Evolutionary conservation across 2,797 vertebrate genomes (phyloP), one percentile per base, ranked within the genome.

Genomic region (Rachycentron canadum): DNA sequence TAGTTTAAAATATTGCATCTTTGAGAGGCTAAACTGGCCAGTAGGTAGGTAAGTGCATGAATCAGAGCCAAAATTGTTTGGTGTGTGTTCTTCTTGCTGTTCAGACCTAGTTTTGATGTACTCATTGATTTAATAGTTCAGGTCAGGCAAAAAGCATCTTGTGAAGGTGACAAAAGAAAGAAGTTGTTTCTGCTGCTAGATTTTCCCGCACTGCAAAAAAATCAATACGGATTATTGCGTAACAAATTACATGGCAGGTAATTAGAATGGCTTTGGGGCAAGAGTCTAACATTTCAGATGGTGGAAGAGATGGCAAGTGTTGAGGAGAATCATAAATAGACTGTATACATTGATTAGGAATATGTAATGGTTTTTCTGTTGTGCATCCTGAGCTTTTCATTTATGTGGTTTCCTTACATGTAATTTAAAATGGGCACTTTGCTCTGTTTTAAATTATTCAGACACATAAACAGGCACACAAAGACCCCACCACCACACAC

Each of bases 391-490:
- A 68, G 60, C 41, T 49, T 57, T 75, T 47, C 28, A n/a, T 61
- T 53, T 45, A 41, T 87, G 55, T 69, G 60, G 77, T 81, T 78
- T 78, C 50, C 70, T 81, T 56, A 78, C 76, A 77, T 78, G 78
- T 73, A 53, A 72, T 84, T 83, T 69, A 79, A 78, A 82, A 83
- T 52, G 2, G 75, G 45, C 69, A 69, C 59, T 81, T 88, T 81
- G 79, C 58, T 84, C 7, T 69, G 55, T 67, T 58, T 79, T 87
- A 56, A 88, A 87, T 89, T 86, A 90, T 89, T 84, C 69, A 89
- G 43, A 36, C 47, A 30, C 56, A 57, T 69, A 76, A 30, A 21
- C 30, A 63, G 58, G n/a, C 55, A 28, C 43, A 73, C 36, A 69
- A 40, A 41, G 9, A 45, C 25, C 13, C 57, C 25, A 10, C 17